Percentiles rank a stretch among this genome's conserved stretches.
These are phyloP conservation scores for Drosophila biarmipes DNA, from an alignment of 1,140 invertebrate genomes.

Conservation along the genomic window DNA sequence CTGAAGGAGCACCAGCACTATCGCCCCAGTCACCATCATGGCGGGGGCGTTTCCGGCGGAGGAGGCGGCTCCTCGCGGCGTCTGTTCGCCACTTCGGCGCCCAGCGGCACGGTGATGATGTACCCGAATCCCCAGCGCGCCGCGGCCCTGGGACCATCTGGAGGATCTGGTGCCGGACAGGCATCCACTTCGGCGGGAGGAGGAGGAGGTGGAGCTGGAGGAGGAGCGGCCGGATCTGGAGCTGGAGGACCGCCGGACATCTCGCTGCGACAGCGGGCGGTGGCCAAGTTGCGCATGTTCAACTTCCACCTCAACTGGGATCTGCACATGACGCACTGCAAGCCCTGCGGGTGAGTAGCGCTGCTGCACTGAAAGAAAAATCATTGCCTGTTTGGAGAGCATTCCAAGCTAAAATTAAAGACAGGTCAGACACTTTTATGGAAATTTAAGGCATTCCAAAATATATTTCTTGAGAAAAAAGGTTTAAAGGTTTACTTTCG, in stretches of 20 bases:
- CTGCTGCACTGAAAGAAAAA: slow-evolving; percentile 14
- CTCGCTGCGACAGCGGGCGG: slow-evolving; percentile 81
- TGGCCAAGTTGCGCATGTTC: slow-evolving; percentile 84
- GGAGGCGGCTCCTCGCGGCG: slow-evolving; percentile 60
- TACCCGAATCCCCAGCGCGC: slow-evolving; percentile 71
- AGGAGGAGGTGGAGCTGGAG: not conserved
- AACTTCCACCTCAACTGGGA: slow-evolving; percentile 84
- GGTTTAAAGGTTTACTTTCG: no score
- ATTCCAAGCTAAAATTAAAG: no score
- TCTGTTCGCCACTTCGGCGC: slow-evolving; percentile 75
- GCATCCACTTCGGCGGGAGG: slow-evolving; percentile 64
- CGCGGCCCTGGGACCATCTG: slow-evolving; percentile 14
- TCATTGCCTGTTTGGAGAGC: no score
- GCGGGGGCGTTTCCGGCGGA: slow-evolving; percentile 25
- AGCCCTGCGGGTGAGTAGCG: slow-evolving; percentile 81
- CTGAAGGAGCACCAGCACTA: slow-evolving; percentile 77
- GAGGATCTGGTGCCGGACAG: slow-evolving; percentile 18
- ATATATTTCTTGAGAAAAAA: no score
- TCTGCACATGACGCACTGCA: slow-evolving; percentile 84
- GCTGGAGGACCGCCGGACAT: slow-evolving; percentile 65
- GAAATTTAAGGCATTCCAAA: no score
- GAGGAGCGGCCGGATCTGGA: slow-evolving; percentile 6
- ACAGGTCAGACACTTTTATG: no score
- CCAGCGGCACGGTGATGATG: slow-evolving; percentile 83
- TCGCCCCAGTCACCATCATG: slow-evolving; percentile 50